Evolutionary conservation across 1,140 invertebrate genomes (phyloP).

Genomic region (Diuraphis noxia): DNA sequence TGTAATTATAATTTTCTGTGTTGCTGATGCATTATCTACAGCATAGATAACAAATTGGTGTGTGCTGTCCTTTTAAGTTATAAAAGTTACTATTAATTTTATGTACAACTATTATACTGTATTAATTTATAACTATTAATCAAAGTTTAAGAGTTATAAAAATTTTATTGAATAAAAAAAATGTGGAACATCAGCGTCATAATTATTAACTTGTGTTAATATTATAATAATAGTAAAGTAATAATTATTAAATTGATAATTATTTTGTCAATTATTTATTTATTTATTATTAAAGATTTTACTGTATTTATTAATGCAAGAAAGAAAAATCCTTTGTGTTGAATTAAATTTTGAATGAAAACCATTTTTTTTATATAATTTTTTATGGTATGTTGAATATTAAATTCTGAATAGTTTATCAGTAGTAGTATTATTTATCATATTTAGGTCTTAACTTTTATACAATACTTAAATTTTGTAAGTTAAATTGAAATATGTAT

Average conservation of each 20-base stretch:
- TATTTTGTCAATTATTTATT: conserved; percentile 18
- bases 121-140: background rate
- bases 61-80: background rate
- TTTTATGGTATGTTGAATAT: conserved; percentile 23
- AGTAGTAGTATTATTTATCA: background rate
- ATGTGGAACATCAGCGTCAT: background rate
- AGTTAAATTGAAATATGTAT: background rate
- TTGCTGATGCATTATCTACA: background rate
- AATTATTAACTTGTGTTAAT: background rate
- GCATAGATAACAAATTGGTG: background rate
- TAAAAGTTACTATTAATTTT: conserved; percentile 20
- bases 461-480: background rate
- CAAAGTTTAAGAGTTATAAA: background rate
- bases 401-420: conserved; percentile 29
- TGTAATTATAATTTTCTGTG: background rate
- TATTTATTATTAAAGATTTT: background rate
- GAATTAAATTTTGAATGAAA: background rate
- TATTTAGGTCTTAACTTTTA: background rate
- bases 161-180: background rate
- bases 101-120: background rate
- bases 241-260: background rate
- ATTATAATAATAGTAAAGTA: background rate
- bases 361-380: background rate
- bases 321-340: background rate
- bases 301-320: background rate